Percentiles rank a stretch among this genome's conserved stretches.
These are phyloP conservation scores for Elephas maximus DNA, from an alignment of 2,113 vertebrate species.

Conservation along the genomic window DNA sequence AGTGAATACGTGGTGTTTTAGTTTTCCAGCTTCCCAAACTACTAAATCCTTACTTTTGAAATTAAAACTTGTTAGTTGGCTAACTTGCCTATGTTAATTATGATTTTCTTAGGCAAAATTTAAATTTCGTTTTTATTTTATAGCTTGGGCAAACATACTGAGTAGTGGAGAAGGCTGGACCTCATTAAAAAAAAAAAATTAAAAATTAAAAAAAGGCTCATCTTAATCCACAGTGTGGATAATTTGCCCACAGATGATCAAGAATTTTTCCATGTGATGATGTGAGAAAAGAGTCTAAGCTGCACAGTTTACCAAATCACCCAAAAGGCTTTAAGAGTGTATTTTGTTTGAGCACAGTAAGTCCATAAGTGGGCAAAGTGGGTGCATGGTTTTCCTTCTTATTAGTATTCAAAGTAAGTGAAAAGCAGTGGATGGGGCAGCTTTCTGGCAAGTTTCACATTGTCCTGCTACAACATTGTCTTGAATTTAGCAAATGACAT, in stretches of 20 bases:
- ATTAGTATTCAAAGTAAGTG: neutral
- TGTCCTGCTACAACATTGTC: neutral
- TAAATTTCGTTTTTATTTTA: neutral
- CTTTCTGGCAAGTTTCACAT: neutral
- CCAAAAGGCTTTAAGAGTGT: neutral
- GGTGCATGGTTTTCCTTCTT: neutral
- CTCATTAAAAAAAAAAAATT: neutral
- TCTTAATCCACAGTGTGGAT: neutral
- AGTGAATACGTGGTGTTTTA: neutral
- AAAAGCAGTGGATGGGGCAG: neutral
- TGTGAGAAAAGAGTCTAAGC: neutral
- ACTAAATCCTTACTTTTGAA: neutral
- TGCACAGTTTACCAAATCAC: neutral
- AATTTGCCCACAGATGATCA: neutral
- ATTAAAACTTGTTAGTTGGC: neutral
- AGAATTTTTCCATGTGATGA: neutral
- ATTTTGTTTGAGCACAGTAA: neutral
- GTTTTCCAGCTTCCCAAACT: neutral
- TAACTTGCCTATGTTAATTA: neutral
- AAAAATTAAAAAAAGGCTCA: neutral
- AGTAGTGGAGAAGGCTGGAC: neutral
- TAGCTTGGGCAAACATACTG: neutral
- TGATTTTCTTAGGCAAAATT: neutral
- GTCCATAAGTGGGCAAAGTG: neutral
- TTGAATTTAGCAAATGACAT: neutral